Conservation (phyloP, 2,113 vertebrate species). For the Zingel zingel region DNA sequence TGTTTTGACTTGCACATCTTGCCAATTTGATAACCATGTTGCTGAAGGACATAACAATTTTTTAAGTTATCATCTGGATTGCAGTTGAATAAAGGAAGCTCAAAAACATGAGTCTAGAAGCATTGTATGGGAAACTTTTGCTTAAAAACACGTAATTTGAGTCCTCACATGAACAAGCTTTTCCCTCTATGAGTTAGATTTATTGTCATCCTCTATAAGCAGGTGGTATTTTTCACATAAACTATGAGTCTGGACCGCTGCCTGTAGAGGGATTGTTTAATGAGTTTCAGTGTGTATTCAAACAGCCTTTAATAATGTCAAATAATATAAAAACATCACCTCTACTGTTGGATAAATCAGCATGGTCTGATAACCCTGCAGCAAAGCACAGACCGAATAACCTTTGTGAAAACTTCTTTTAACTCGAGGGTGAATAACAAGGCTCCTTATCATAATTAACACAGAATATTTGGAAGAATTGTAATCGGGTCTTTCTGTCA, state of each 20-base stretch:
- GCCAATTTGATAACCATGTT: conserved; percentile 47
- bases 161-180: conserved; percentile 18
- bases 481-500: conserved; percentile 4
- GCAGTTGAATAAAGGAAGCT: conserved; percentile 37
- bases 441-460: conserved; percentile 33
- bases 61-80: conserved; percentile 38
- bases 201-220: conserved; percentile 1
- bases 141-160: conserved; percentile 37
- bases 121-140: conserved; percentile 3
- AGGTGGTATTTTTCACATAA: conserved; percentile 22
- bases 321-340: conserved; percentile 13
- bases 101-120: conserved; percentile 33
- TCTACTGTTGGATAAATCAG: conserved; percentile 9
- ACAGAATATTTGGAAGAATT: conserved; percentile 34
- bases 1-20: conserved; percentile 60
- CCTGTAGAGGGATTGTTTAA: conserved; percentile 2
- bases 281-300: background rate
- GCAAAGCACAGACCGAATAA: conserved; percentile 2
- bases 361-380: conserved; percentile 6
- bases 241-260: background rate
- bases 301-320: conserved; percentile 2
- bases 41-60: conserved; percentile 30
- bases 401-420: conserved; percentile 2
- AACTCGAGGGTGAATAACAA: conserved; percentile 5
- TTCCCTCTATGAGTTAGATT: conserved; percentile 7